Conservation (phyloP, 2,888 invertebrate species). For the Thymelicus acteon region DNA sequence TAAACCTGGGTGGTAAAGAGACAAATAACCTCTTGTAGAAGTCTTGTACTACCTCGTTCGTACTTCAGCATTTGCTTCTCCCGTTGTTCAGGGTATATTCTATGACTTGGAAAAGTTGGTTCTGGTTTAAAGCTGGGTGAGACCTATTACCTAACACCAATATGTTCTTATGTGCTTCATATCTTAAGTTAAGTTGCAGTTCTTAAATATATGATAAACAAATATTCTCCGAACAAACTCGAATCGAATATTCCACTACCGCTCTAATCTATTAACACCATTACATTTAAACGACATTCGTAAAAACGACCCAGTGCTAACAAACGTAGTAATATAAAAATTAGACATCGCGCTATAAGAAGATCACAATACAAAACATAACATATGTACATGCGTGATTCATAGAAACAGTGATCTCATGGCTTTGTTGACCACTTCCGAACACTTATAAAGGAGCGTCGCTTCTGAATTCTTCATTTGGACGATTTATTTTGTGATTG, state of each 20-base stretch:
- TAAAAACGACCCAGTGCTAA: background rate
- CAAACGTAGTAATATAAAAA: slow-evolving; percentile 11
- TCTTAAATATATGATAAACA: background rate
- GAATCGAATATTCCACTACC: background rate
- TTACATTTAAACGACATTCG: background rate
- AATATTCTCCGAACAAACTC: background rate
- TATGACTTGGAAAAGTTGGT: too few species aligned
- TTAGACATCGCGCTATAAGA: slow-evolving; percentile 18
- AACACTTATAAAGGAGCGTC: slow-evolving; percentile 38
- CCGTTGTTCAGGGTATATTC: too few species aligned
- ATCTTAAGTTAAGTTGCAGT: too few species aligned
- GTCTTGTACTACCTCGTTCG: too few species aligned
- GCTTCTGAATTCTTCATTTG: slow-evolving; percentile 39
- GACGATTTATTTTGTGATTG: slow-evolving; percentile 6
- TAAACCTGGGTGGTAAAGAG: too few species aligned
- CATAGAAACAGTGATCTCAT: slow-evolving; percentile 40
- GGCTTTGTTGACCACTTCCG: slow-evolving; percentile 12
- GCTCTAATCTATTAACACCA: slow-evolving; percentile 2
- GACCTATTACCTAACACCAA: too few species aligned
- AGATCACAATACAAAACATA: slow-evolving; percentile 2
- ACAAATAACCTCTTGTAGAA: too few species aligned
- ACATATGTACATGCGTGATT: slow-evolving; percentile 26
- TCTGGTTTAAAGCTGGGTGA: too few species aligned
- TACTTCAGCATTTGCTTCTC: too few species aligned
- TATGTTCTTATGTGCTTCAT: too few species aligned